A percentile compares a stretch with the other conserved stretches of the same genome.
Conservation (phyloP, 1,140 invertebrate genomes). For the Drosophila triauraria region DNA sequence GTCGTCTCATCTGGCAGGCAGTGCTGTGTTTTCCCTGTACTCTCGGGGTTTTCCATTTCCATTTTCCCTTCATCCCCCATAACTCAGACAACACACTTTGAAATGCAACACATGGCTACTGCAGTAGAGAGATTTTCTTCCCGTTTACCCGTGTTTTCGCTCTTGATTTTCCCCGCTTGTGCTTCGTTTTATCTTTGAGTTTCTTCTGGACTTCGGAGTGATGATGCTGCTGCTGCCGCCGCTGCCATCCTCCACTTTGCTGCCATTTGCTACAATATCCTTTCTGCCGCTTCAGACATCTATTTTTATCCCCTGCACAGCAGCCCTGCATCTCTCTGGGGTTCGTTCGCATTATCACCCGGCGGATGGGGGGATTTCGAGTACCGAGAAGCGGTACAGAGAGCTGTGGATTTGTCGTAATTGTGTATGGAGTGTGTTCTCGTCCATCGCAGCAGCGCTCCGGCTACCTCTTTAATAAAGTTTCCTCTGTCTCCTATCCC, state of each 20-base stretch:
- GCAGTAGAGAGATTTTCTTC: conserved; percentile 44
- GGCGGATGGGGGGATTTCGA: conserved; percentile 10
- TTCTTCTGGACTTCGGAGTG: conserved; percentile 18
- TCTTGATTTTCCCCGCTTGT: conserved; percentile 20
- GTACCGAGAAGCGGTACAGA: conserved; percentile 20
- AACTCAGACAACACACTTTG: conserved; percentile 76
- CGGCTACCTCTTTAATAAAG: conserved; percentile 72
- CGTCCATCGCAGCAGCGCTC: conserved; percentile 42
- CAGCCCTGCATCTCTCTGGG: conserved; percentile 19
- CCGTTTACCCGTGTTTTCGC: conserved; percentile 3
- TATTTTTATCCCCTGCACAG: conserved; percentile 63
- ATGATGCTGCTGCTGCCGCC: background rate
- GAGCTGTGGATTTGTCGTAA: conserved; percentile 74
- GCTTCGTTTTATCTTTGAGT: conserved; percentile 28
- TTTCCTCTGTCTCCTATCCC: conserved; percentile 30
- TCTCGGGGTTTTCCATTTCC: conserved; percentile 38
- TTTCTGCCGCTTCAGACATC: conserved; percentile 61
- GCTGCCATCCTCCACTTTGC: conserved; percentile 27
- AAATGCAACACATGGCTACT: conserved; percentile 78
- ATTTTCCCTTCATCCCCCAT: conserved; percentile 39
- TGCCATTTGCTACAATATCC: conserved; percentile 77
- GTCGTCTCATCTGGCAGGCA: conserved; percentile 65
- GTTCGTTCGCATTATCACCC: conserved; percentile 75
- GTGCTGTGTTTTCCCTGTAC: conserved; percentile 9
- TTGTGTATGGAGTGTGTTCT: conserved; percentile 77